Percentiles rank a stretch among this genome's conserved stretches.
Evolutionary conservation across 2,113 vertebrate species (phyloP).

Genomic region (Engystomops pustulosus): DNA sequence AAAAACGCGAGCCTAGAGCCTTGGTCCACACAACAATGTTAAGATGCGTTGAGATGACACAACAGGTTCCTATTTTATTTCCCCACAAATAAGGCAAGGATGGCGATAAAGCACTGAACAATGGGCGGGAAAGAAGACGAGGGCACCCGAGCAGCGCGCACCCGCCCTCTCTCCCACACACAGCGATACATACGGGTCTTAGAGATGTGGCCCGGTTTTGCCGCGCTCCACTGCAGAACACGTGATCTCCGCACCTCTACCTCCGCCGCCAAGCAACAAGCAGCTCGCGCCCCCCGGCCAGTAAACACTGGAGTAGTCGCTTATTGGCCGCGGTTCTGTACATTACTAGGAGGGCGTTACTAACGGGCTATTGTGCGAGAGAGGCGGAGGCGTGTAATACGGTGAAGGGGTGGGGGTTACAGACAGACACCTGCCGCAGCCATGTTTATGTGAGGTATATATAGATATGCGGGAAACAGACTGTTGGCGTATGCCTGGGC

Average conservation of each 20-base stretch:
- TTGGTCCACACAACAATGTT: no score
- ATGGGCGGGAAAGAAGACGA: not conserved
- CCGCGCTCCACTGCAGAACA: slow-evolving; percentile 29
- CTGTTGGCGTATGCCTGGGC: no score
- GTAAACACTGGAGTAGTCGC: slow-evolving; percentile 42
- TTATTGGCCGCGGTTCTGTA: not conserved
- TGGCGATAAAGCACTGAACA: not conserved
- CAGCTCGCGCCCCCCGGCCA: slow-evolving; percentile 6
- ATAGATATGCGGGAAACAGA: no score
- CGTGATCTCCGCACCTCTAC: slow-evolving; percentile 25
- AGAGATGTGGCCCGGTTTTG: not conserved
- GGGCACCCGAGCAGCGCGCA: not conserved
- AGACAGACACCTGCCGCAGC: slow-evolving; percentile 3
- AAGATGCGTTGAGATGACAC: no score
- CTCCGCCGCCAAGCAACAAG: slow-evolving; percentile 12
- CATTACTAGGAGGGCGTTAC: slow-evolving; percentile 4
- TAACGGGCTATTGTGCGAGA: slow-evolving; percentile 15
- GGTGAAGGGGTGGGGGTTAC: not conserved
- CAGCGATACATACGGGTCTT: not conserved
- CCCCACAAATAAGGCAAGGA: not conserved
- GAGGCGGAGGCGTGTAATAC: not conserved
- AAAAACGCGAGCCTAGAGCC: no score
- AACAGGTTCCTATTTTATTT: no score
- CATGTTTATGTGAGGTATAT: not conserved
- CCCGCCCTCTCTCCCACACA: not conserved